A percentile compares a stretch with the other conserved stretches of the same genome.
Evolutionary conservation across 53 echinoderm and acorn worm species (phyloP).

Genomic region (Stichopus horrens): DNA sequence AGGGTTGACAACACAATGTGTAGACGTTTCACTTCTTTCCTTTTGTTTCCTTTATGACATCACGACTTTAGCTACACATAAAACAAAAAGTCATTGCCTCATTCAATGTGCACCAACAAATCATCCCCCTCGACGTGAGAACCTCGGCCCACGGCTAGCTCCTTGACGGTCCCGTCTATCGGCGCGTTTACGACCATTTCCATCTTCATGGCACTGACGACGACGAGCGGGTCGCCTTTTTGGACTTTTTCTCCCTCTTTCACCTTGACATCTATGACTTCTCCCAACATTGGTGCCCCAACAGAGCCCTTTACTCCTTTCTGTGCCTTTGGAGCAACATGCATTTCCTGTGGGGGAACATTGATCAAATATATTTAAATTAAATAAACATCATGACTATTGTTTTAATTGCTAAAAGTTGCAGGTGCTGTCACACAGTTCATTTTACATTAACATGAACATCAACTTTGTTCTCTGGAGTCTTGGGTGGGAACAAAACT

Average conservation of each 20-base stretch:
- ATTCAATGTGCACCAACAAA: conserved; percentile 80
- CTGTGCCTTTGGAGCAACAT: conserved; percentile 86
- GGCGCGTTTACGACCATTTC: conserved; percentile 97
- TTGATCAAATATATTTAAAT: no score
- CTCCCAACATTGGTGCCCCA: conserved; percentile 94
- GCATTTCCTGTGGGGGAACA: conserved; percentile 67
- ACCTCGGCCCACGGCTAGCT: conserved; percentile 69
- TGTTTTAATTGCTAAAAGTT: no score
- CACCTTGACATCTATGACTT: conserved; percentile 85
- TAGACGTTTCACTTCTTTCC: neutral
- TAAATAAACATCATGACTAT: no score
- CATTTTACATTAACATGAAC: no score
- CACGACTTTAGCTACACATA: neutral
- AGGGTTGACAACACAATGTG: no score
- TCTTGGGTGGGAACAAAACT: no score
- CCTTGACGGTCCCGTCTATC: conserved; percentile 70
- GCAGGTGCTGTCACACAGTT: no score
- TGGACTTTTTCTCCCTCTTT: conserved; percentile 76
- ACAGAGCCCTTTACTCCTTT: conserved; percentile 86
- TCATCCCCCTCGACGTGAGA: conserved; percentile 82
- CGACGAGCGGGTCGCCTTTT: conserved; percentile 82
- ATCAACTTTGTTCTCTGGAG: no score
- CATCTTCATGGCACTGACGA: conserved; percentile 99
- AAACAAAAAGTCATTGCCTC: conserved; percentile 9
- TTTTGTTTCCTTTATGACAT: neutral